phyloP scores from a whole-genome alignment of 2,888 invertebrate species.

The Urechis unicinctus region DNA sequence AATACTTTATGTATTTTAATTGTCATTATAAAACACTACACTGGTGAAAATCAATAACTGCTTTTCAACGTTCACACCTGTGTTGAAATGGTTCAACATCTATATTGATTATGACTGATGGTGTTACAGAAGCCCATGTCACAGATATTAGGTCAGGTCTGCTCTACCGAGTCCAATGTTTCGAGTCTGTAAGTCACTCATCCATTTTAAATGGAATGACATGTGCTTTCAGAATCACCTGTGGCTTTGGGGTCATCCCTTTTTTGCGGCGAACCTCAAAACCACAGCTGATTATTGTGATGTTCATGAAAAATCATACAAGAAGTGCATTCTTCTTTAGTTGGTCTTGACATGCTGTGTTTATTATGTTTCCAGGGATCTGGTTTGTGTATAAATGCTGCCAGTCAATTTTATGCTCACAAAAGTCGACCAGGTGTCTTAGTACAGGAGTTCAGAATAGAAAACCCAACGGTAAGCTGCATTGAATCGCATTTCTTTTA shows the following conservation, averaged over 20 bases:
- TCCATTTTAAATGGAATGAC: too few species aligned
- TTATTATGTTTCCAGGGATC: slow-evolving; percentile 7
- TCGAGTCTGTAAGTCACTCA: slow-evolving; percentile 13
- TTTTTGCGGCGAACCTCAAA: too few species aligned
- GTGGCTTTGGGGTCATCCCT: too few species aligned
- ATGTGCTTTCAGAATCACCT: too few species aligned
- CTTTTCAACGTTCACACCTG: neutral
- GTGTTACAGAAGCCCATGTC: slow-evolving; percentile 30
- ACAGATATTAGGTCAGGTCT: slow-evolving; percentile 32
- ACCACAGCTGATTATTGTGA: too few species aligned
- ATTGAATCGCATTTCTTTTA: neutral
- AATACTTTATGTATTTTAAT: too few species aligned
- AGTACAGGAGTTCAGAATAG: slow-evolving; percentile 72
- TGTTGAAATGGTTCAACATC: neutral
- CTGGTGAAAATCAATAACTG: too few species aligned
- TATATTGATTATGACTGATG: neutral
- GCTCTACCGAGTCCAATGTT: slow-evolving; percentile 41
- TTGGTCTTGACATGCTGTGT: neutral
- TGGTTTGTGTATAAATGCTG: slow-evolving; percentile 27
- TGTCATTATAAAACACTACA: too few species aligned
- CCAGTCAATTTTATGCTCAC: slow-evolving; percentile 62
- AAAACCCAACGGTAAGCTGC: slow-evolving; percentile 60
- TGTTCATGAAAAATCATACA: too few species aligned
- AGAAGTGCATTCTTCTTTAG: too few species aligned
- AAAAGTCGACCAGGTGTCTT: slow-evolving; percentile 70